Base-by-base conservation (phyloP, 2,888 invertebrate species). In the Germaria angustata region DNA sequence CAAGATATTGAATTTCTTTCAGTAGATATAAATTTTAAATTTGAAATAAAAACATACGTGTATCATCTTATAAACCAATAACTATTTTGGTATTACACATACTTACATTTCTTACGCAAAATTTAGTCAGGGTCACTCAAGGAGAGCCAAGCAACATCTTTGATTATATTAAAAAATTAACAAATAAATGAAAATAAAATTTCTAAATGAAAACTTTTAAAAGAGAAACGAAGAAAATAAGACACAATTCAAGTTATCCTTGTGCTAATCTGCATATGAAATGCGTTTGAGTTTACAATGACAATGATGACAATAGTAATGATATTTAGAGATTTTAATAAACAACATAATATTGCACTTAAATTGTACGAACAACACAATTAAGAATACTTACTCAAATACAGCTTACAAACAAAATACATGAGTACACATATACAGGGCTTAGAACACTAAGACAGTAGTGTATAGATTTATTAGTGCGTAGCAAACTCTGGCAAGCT, bases 291-390 rank as follows among this genome's bases (percentile, higher is more conserved):
- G 9, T 44, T 46, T 24, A 15, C n/a, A 44, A 66, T 59, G 44
- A 39, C 41, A 65, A 71, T 53, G 55, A 73, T 49, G 63, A 77
- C 61, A 79, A 69, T 59, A 59, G 59, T 71, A 65, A 75, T 75
- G 78, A 79, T 39, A 66, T 71, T 36, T n/a, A 22, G 20, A 51
- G 69, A 79, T 71, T 79, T 82, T 34, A 63, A 81, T 55, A 78
- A 75, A 73, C 65, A 81, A 81, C 68, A 81, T 41, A 57, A 61
- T 57, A 81, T 73, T 81, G 78, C 81, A 81, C 69, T 78, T 78
- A 81, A 57, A 44, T 20, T 57, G 46, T 39, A 73, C 55, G 49
- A 78, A 57, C 39, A 69, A 81, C 65, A 57, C 57, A 69, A 78
- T 69, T 63, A 75, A 78, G 78, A 34, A 39, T 55, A 65, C 39